Evolutionary conservation across 2,888 invertebrate genomes (phyloP).

Genomic region (Cremastobaeus sp.): DNA sequence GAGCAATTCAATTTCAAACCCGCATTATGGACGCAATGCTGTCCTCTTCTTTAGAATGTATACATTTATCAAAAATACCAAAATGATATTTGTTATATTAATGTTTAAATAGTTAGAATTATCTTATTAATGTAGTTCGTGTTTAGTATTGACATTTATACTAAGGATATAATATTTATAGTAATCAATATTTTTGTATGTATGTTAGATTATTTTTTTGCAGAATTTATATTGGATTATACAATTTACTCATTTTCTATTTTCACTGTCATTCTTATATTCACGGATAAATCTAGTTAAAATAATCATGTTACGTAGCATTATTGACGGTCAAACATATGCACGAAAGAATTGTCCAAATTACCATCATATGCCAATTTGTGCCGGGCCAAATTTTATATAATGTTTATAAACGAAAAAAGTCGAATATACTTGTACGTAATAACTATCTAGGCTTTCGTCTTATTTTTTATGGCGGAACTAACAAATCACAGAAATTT

Average conservation of each 20-base stretch:
- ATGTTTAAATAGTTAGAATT: slow-evolving; percentile 44
- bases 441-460: too few species aligned
- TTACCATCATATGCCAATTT: slow-evolving; percentile 12
- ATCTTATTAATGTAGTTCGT: slow-evolving; percentile 52
- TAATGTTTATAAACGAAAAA: too few species aligned
- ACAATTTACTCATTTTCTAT: slow-evolving; percentile 34
- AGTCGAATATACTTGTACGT: too few species aligned
- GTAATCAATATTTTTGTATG: slow-evolving; percentile 46
- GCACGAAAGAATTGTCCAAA: slow-evolving; percentile 30
- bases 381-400: too few species aligned
- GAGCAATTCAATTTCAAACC: too few species aligned
- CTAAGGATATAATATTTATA: slow-evolving; percentile 41
- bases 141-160: slow-evolving; percentile 46
- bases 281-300: slow-evolving; percentile 23
- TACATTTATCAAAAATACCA: slow-evolving; percentile 27
- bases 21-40: too few species aligned
- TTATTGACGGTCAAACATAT: slow-evolving; percentile 24
- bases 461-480: too few species aligned
- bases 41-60: slow-evolving; percentile 38
- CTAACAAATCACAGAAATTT: too few species aligned
- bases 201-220: slow-evolving; percentile 43
- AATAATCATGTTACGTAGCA: slow-evolving; percentile 23
- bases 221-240: slow-evolving; percentile 40
- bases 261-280: slow-evolving; percentile 33
- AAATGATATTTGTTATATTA: slow-evolving; percentile 35